Percentiles rank a stretch among this genome's conserved stretches.
Evolutionary conservation across 53 echinoderm and acorn worm genomes (phyloP).

Genomic region (Echinarachnius parma): DNA sequence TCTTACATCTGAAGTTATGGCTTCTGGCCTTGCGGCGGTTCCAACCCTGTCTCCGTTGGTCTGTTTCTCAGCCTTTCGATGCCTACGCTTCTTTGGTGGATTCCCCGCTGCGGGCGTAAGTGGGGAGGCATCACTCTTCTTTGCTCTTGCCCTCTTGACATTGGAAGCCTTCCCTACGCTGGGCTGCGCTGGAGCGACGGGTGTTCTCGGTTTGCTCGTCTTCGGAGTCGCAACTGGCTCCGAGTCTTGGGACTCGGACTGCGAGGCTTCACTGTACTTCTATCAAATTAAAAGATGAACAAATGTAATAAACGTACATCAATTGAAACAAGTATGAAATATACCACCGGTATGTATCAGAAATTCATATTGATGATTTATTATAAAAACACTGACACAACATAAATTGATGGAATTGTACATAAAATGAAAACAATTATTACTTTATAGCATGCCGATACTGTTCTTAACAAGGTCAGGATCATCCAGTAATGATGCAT

Average conservation of each 20-base stretch:
- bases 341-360: too few species aligned
- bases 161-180: background rate
- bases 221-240: conserved; percentile 36
- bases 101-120: background rate
- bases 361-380: too few species aligned
- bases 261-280: conserved; percentile 34
- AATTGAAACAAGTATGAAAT: too few species aligned
- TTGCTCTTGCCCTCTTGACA: background rate
- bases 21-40: background rate
- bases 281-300: too few species aligned
- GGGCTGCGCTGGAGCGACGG: background rate
- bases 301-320: too few species aligned
- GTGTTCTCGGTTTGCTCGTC: background rate
- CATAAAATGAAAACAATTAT: too few species aligned
- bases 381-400: too few species aligned
- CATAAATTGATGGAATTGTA: too few species aligned
- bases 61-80: background rate
- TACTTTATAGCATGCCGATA: too few species aligned
- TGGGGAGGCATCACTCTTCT: conserved; percentile 5
- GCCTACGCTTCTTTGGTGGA: conserved; percentile 1
- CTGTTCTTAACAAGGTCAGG: too few species aligned
- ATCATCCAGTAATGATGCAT: too few species aligned
- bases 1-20: conserved; percentile 53
- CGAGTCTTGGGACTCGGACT: conserved; percentile 15
- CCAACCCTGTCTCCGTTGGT: background rate